These are phyloP conservation scores for Nasonovia ribisnigri DNA, from an alignment of 2,888 invertebrate species.

Conservation along the genomic window DNA sequence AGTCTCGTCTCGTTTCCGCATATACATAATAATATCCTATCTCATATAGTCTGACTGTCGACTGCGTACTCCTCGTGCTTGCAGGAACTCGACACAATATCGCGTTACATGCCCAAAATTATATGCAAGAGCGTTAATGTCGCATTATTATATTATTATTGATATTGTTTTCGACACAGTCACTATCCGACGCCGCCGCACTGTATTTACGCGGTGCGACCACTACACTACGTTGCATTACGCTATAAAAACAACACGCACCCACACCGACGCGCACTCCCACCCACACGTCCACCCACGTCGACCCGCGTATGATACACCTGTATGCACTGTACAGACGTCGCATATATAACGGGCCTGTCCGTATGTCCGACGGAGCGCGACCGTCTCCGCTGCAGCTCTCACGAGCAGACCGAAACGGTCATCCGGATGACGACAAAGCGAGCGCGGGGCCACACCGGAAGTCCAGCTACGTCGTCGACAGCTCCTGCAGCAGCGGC, in stretches of 20 bases:
- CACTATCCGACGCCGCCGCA: not conserved
- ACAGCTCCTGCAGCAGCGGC: not conserved
- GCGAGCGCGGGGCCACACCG: not conserved
- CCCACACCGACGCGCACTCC: accelerated
- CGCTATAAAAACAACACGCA: not conserved
- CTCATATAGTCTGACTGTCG: not conserved
- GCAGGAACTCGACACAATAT: not conserved
- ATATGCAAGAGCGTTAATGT: too few relatives aligned
- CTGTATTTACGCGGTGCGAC: not conserved
- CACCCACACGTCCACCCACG: too few relatives aligned
- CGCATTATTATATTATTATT: not conserved
- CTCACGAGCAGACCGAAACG: not conserved
- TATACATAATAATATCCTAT: not conserved
- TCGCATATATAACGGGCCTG: not conserved
- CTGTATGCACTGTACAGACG: not conserved
- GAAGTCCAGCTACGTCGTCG: not conserved
- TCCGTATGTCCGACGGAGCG: not conserved
- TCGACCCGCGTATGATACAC: too few relatives aligned
- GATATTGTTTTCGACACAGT: not conserved
- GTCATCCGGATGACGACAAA: not conserved
- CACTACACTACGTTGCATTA: not conserved
- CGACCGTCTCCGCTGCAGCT: not conserved
- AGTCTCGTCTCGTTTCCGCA: not conserved
- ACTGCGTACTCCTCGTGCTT: not conserved
- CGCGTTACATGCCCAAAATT: not conserved